A percentile compares a stretch with the other conserved stretches of the same genome.
Evolutionary conservation across 2,797 vertebrate genomes (phyloP).

Genomic region (Pseudotriccus pelzelni): DNA sequence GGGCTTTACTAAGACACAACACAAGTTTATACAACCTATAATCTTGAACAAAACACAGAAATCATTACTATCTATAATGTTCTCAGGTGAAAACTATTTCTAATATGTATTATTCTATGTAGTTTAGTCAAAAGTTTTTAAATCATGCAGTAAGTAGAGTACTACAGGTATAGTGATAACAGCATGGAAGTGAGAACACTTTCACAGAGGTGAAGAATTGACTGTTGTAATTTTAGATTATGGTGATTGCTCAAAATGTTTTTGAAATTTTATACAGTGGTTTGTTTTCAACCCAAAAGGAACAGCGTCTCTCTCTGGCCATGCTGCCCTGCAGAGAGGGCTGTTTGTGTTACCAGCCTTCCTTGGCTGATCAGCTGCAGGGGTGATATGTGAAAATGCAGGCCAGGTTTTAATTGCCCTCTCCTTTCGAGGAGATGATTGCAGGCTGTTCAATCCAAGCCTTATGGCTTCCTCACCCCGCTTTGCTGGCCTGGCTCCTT

Average conservation of each 20-base stretch:
- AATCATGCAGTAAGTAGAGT: background rate
- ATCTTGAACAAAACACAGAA: background rate
- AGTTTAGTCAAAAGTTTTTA: background rate
- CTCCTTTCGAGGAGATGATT: background rate
- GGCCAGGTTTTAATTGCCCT: constrained; percentile 22
- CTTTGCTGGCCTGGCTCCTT: background rate
- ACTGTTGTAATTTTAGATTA: background rate
- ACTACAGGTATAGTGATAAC: background rate
- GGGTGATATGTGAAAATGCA: background rate
- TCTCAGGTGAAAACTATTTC: background rate
- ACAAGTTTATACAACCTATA: background rate
- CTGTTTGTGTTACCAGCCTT: background rate
- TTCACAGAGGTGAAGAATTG: background rate
- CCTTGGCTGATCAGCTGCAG: background rate
- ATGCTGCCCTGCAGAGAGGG: background rate
- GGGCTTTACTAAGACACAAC: background rate
- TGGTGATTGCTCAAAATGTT: background rate
- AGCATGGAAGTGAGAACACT: background rate
- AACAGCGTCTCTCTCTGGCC: background rate
- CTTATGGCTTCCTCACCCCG: background rate
- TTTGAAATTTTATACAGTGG: background rate
- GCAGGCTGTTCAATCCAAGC: background rate
- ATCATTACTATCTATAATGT: background rate
- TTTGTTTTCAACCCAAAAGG: background rate
- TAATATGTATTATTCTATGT: background rate